Base-by-base conservation (phyloP, 1,140 invertebrate genomes). In the Drosophila hydei region DNA sequence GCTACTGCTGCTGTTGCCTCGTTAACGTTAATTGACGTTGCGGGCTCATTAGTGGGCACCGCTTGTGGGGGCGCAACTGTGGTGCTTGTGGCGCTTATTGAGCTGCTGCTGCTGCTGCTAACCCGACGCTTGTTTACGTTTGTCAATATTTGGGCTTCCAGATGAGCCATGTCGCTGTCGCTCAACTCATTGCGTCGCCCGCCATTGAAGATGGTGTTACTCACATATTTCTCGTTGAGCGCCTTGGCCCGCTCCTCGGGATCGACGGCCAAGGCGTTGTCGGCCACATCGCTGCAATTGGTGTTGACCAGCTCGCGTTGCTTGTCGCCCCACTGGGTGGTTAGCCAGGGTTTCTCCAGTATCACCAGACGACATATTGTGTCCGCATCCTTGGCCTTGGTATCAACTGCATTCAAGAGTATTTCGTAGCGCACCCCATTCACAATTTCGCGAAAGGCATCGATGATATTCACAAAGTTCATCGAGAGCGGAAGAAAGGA, bases 341-440 rank as follows among this genome's bases (percentile, higher is more conserved):
- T 74, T 16, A 91, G 40, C 91, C 91, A 91, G 9, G 91, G 90
- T 45, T 90, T 91, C 70, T 92, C 91, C 23, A 90, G 58, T 45
- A 92, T 77, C 9, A 90, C 89, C 60, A 91, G 56, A 1, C 79
- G 76, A 42, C 91, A 91, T 16, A 91, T 68, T 12, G 76, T 74
- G 18, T 91, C 91, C 19, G 56, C 75, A 25, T 91, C 76, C 43
- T 89, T 90, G 7, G 75, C 67, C 42, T 80, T 78, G 0, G 77
- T 88, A 61, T 90, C 76, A 3, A 90, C 27, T 0, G 90, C 91
- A 63, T 90, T 89, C 0, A 91, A 43, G 4, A 90, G 16, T 11
- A 92, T 80, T 48, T 91, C 90, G 52, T 92, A 92, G n/a, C 79
- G 79, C 8, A 92, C 77, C 0, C 91, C 91, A 54, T 90, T 83